Base-by-base conservation (phyloP, 2,797 vertebrate species). In the Siniperca undulata region DNA sequence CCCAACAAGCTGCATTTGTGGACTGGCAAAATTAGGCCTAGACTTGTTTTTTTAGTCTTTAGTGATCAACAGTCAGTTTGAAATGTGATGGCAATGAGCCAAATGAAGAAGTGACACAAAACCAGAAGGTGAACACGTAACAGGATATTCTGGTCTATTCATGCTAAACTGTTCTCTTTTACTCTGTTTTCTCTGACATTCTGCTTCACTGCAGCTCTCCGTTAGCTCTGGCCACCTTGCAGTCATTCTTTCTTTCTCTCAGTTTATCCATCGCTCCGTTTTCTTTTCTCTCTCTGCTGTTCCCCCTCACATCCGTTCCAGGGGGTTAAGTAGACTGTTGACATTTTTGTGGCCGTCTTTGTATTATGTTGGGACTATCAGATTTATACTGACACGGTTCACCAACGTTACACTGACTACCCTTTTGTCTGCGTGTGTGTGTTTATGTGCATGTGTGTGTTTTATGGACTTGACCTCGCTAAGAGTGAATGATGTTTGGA, bases 321-420 rank as follows among this genome's bases (percentile, higher is more conserved):
- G 84, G 86, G 84, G 89, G 91, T 94, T 92, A 91, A 90, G 91
- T 92, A 90, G 90, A 88, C 92, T 91, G 91, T 90, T 93, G 91
- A 91, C 91, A 93, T 93, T 92, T 91, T 91, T 93, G 92, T 93
- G 92, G 93, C 90, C 59, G 59, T 88, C 71, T 78, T 78, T 16
- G 69, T 92, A 86, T 92, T 92, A 92, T 91, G 90, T 88, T 85
- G 89, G 89, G 91, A 88, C 89, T 82, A 86, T 92, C 90, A 64
- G 85, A 92, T 92, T 91, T 90, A 92, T 87, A 79, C 85, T 77
- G 91, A 89, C 92, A 83, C 58, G 86, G 93, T 92, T 93, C 91
- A 88, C 84, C 81, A 12, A 5, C 22, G 69, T 86, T 90, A 88
- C 85, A 87, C 91, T 91, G 92, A 88, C 84, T 86, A 83, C 85